phyloP scores from a whole-genome alignment of 2,888 invertebrate species.

The Cerceris ruficornis region DNA sequence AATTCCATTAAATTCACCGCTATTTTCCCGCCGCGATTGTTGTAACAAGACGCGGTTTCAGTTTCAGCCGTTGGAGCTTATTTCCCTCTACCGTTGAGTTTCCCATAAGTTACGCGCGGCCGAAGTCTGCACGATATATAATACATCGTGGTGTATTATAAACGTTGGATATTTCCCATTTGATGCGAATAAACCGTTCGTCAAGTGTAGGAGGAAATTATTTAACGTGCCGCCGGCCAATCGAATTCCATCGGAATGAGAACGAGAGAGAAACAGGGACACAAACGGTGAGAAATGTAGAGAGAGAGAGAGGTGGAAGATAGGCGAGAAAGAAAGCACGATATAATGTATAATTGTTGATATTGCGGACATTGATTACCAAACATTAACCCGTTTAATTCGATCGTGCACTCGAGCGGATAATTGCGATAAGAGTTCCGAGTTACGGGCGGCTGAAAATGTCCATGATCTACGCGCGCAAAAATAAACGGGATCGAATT shows the following conservation, averaged over 20 bases:
- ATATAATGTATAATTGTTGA: not conserved
- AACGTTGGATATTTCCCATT: too few species aligned
- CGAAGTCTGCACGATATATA: too few species aligned
- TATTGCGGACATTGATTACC: not conserved
- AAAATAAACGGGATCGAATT: not conserved
- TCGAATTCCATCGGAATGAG: not conserved
- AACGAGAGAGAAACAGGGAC: not conserved
- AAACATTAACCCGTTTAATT: not conserved
- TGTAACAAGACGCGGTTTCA: not conserved
- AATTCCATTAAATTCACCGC: not conserved
- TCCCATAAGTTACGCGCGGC: too few species aligned
- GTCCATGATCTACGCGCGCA: not conserved
- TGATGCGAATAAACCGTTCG: too few species aligned
- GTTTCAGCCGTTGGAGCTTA: not conserved
- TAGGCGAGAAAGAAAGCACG: not conserved
- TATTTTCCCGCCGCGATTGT: not conserved
- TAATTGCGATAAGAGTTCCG: not conserved
- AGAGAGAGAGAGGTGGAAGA: too few species aligned
- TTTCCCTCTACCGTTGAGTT: too few species aligned
- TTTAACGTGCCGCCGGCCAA: not conserved
- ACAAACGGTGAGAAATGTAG: too few species aligned
- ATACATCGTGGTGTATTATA: too few species aligned
- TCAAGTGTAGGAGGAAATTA: conserved; percentile 6
- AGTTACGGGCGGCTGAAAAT: not conserved
- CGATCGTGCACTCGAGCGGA: not conserved